A percentile compares a stretch with the other conserved stretches of the same genome.
These are phyloP conservation scores for Struthidea cinerea DNA, from an alignment of 2,113 vertebrate species.

Conservation along the genomic window DNA sequence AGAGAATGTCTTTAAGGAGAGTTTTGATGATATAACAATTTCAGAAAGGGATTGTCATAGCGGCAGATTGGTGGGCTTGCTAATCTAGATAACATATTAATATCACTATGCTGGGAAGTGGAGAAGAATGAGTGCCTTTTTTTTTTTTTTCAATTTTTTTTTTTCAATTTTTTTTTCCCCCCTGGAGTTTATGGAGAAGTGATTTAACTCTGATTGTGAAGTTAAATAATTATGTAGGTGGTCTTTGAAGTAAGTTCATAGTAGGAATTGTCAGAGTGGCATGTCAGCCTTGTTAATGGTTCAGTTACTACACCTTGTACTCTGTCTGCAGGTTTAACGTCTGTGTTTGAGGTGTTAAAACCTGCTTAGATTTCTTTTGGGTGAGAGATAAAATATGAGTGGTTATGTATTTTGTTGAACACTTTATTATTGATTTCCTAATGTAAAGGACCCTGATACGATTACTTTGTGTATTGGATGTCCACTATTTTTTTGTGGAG, in stretches of 20 bases:
- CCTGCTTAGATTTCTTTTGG: not conserved
- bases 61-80: not conserved
- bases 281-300: not conserved
- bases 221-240: not conserved
- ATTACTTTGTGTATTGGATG: not conserved
- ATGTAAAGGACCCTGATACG: not conserved
- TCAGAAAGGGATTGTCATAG: not conserved
- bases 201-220: not conserved
- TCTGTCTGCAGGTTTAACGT: not conserved
- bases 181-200: not conserved
- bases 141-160: not conserved
- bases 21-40: not conserved
- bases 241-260: not conserved
- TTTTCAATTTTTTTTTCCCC: not conserved
- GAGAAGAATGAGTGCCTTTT: not conserved
- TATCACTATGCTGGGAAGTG: not conserved
- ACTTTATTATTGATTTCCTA: not conserved
- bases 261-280: not conserved
- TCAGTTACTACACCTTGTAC: not conserved
- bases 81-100: not conserved
- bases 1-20: not conserved
- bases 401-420: not conserved
- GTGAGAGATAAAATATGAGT: not conserved
- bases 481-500: not conserved
- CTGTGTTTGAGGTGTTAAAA: not conserved